phyloP scores from a whole-genome alignment of 2,113 vertebrate genomes.

The Corapipo altera region DNA sequence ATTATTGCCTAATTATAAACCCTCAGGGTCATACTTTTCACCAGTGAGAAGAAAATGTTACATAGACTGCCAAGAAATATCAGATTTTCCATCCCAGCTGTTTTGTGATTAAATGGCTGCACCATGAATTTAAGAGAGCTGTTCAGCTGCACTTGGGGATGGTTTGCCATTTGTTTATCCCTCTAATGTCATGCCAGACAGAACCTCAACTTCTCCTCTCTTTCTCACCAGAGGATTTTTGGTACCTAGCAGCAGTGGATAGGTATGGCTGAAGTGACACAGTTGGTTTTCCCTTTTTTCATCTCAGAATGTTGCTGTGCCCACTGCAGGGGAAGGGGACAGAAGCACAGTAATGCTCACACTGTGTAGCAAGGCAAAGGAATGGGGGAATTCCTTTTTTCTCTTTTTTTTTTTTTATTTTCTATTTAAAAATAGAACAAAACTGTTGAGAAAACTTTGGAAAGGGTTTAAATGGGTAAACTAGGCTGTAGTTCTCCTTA shows the following conservation, averaged over 20 bases:
- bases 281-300: neutral
- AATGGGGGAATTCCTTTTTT: neutral
- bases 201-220: neutral
- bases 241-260: neutral
- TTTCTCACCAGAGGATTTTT: neutral
- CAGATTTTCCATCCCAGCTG: constrained; percentile 60
- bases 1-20: constrained; percentile 62
- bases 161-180: constrained; percentile 23
- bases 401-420: neutral
- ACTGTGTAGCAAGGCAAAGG: neutral
- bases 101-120: constrained; percentile 44
- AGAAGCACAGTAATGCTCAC: neutral
- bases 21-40: constrained; percentile 24
- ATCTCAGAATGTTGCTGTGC: neutral
- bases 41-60: constrained; percentile 29
- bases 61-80: constrained; percentile 29
- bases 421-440: neutral
- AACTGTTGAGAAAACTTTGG: neutral
- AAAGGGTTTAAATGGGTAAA: neutral
- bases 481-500: neutral
- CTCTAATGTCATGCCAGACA: neutral
- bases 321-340: neutral
- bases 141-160: constrained; percentile 32
- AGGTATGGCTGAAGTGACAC: neutral
- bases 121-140: neutral